These are phyloP conservation scores for Epicampocera succincta DNA, from an alignment of 2,888 invertebrate species.

Conservation along the genomic window DNA sequence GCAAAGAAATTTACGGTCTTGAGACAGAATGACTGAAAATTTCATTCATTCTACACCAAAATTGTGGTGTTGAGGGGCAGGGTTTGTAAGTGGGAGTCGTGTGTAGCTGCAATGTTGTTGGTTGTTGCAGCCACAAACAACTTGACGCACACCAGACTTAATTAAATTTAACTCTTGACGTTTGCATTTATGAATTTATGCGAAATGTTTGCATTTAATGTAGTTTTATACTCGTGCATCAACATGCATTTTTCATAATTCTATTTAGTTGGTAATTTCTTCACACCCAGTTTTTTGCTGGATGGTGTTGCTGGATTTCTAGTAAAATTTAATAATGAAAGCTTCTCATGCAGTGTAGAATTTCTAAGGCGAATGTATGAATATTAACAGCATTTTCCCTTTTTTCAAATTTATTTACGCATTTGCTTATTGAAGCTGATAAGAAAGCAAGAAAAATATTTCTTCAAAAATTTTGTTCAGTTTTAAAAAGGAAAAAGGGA, in stretches of 20 bases:
- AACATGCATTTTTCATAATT: conserved; percentile 8
- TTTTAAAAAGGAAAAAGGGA: too few species aligned
- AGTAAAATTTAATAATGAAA: too few species aligned
- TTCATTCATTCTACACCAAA: too few species aligned
- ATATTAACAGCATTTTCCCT: too few species aligned
- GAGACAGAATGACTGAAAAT: not conserved
- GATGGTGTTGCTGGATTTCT: too few species aligned
- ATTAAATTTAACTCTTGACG: conserved; percentile 68
- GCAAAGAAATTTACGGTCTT: not conserved
- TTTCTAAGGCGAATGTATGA: too few species aligned
- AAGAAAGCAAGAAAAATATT: too few species aligned
- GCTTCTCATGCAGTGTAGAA: too few species aligned
- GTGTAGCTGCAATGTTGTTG: conserved; percentile 12
- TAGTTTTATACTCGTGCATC: conserved; percentile 25
- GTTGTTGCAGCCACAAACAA: conserved; percentile 43
- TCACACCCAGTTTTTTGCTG: too few species aligned
- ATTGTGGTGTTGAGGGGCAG: not conserved
- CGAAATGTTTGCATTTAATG: conserved; percentile 56
- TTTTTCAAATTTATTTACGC: too few species aligned
- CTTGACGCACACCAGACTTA: conserved; percentile 59
- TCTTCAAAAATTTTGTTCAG: too few species aligned
- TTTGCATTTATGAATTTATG: conserved; percentile 67
- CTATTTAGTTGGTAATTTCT: not conserved
- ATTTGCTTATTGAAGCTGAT: too few species aligned
- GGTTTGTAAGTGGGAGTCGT: not conserved